Percentiles rank a stretch among this genome's conserved stretches.
Conservation (phyloP, 2,888 invertebrate genomes). For the Pristionchus japonicus region DNA sequence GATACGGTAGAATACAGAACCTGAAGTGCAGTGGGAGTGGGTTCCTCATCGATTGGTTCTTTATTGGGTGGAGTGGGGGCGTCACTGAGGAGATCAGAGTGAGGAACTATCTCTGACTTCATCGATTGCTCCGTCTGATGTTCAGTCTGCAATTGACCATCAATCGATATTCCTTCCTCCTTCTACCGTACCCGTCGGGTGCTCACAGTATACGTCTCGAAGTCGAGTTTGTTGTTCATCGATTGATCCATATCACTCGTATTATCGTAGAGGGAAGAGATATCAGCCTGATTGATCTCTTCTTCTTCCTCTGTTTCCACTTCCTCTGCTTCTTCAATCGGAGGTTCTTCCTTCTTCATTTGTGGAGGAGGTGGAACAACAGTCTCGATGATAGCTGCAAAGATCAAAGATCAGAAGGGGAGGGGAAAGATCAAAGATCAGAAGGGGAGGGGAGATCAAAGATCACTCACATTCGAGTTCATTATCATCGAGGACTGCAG, state of each 20-base stretch:
- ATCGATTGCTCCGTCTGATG: constrained; percentile 1
- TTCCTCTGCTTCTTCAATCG: background rate
- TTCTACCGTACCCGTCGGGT: background rate
- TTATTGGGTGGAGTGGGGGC: background rate
- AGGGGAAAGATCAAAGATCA: no score
- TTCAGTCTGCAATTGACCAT: background rate
- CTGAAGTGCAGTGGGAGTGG: background rate
- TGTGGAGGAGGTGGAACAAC: background rate
- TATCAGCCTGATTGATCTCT: background rate
- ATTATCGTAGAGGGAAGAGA: constrained; percentile 5
- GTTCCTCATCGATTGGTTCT: background rate
- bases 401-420: constrained; percentile 15
- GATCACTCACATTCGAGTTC: background rate
- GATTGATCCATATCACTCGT: background rate
- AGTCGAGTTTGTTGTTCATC: background rate
- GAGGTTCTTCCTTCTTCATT: background rate
- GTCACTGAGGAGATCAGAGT: background rate
- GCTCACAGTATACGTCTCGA: constrained; percentile 10
- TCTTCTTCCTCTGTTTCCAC: background rate
- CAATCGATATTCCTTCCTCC: background rate
- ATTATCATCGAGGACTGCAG: constrained; percentile 10
- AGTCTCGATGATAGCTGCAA: background rate
- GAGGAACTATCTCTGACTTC: background rate
- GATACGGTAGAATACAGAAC: constrained; percentile 7
- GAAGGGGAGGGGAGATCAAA: background rate